Percentiles rank a stretch among this genome's conserved stretches.
These are phyloP conservation scores for Drosophila nigricruria DNA, from an alignment of 2,888 invertebrate species.

Conservation along the genomic window DNA sequence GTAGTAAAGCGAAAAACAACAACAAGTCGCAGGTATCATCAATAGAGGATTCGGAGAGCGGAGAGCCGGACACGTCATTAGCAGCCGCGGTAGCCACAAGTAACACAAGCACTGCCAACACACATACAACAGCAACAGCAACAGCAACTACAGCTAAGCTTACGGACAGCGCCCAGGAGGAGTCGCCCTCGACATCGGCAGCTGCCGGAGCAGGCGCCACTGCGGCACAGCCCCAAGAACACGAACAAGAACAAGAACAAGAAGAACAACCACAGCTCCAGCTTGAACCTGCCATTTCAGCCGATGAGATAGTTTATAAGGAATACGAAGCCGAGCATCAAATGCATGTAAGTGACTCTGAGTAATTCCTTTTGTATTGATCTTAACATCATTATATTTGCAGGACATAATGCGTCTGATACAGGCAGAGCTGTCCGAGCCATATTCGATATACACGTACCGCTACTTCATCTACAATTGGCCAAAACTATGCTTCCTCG, in stretches of 20 bases:
- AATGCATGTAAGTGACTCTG: slow-evolving; percentile 89
- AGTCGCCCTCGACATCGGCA: slow-evolving; percentile 47
- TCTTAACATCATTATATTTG: slow-evolving; percentile 3
- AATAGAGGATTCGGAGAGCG: neutral
- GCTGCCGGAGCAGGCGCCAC: slow-evolving; percentile 34
- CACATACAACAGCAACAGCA: slow-evolving; percentile 50
- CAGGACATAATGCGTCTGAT: slow-evolving; percentile 98
- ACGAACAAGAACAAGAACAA: neutral
- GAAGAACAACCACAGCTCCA: slow-evolving; percentile 29
- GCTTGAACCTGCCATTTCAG: slow-evolving; percentile 70
- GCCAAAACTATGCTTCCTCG: slow-evolving; percentile 99
- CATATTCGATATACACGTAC: slow-evolving; percentile 99
- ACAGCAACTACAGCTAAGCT: slow-evolving; percentile 41
- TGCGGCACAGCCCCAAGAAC: slow-evolving; percentile 19
- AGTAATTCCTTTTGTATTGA: neutral
- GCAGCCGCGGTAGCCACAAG: slow-evolving; percentile 47
- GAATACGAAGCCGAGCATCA: slow-evolving; percentile 97
- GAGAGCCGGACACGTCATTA: slow-evolving; percentile 27
- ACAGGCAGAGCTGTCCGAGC: slow-evolving; percentile 99
- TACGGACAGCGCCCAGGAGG: slow-evolving; percentile 30
- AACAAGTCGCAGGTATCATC: slow-evolving; percentile 25
- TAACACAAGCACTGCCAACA: slow-evolving; percentile 69
- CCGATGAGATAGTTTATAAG: slow-evolving; percentile 86
- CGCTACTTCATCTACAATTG: slow-evolving; percentile 99
- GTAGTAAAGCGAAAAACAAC: slow-evolving; percentile 49